Percentiles rank a stretch among this genome's conserved stretches.
These are phyloP conservation scores for Corythoichthys haematopterus DNA, from an alignment of 2,113 vertebrate species.

Conservation along the genomic window DNA sequence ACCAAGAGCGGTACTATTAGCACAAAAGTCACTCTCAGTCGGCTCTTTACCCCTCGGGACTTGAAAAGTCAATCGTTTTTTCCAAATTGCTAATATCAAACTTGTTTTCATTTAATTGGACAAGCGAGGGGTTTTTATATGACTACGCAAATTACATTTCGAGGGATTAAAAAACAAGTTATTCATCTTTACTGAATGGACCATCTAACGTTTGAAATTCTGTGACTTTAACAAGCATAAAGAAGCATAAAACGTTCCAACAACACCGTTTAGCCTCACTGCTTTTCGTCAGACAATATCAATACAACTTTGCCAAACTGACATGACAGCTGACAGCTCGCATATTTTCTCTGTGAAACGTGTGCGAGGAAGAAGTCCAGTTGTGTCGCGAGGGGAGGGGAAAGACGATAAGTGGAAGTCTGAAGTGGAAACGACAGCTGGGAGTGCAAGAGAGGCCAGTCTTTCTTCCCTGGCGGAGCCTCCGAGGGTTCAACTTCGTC, in stretches of 20 bases:
- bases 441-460: constrained; percentile 40
- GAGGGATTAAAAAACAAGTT: neutral
- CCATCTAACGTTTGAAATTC: neutral
- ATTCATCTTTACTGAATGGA: neutral
- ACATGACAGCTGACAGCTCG: neutral
- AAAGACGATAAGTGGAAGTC: constrained; percentile 39
- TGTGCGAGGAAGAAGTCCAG: constrained; percentile 17
- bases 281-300: constrained; percentile 2
- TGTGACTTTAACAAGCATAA: neutral
- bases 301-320: neutral
- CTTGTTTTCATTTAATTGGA: constrained; percentile 16
- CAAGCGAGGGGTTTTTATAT: neutral
- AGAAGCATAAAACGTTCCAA: neutral
- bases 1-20: constrained; percentile 46
- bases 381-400: constrained; percentile 26
- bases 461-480: constrained; percentile 51
- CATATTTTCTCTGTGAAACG: constrained; percentile 13
- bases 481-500: constrained; percentile 57
- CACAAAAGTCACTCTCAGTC: constrained; percentile 10
- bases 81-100: constrained; percentile 27
- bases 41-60: constrained; percentile 15
- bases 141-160: neutral
- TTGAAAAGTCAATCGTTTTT: constrained; percentile 23
- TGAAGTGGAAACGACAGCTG: constrained; percentile 53
- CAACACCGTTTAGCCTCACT: neutral